Conservation (phyloP, 2,797 vertebrate species). For the Mormyrops boulengeri region DNA sequence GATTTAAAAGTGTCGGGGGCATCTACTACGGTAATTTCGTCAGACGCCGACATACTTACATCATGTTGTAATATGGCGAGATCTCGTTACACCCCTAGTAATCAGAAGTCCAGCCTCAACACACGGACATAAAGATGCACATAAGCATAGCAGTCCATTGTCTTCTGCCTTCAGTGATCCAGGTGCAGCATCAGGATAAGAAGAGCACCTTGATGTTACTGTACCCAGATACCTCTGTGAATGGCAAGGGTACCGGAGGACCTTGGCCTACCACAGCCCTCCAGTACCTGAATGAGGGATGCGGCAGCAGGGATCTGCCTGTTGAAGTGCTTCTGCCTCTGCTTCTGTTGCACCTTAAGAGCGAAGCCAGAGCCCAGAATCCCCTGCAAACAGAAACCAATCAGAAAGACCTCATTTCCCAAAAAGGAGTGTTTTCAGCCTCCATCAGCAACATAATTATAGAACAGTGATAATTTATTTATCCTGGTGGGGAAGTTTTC, state of each 20-base stretch:
- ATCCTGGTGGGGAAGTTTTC: not conserved
- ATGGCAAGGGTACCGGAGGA: not conserved
- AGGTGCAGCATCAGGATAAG: not conserved
- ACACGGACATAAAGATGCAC: not conserved
- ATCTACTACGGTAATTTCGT: too few species aligned
- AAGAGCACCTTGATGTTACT: not conserved
- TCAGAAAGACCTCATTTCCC: not conserved
- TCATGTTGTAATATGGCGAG: too few species aligned
- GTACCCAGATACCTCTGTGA: not conserved
- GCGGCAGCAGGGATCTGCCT: slow-evolving; percentile 70
- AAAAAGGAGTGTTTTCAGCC: not conserved
- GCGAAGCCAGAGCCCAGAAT: slow-evolving; percentile 72
- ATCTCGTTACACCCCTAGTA: too few species aligned
- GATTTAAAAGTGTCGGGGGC: too few species aligned
- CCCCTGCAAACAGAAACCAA: slow-evolving; percentile 46
- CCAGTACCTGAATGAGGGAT: slow-evolving; percentile 47
- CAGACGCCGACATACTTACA: too few species aligned
- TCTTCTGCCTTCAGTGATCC: not conserved
- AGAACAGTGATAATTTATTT: not conserved
- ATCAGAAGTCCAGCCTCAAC: not conserved
- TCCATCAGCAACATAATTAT: not conserved
- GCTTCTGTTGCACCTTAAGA: slow-evolving; percentile 71
- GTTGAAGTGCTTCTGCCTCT: slow-evolving; percentile 71
- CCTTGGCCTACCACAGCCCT: not conserved
- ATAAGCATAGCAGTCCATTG: not conserved